Evolutionary conservation across 1,140 invertebrate genomes (phyloP), one percentile per base, ranked within the genome.

Genomic region (Aphidius gifuensis): DNA sequence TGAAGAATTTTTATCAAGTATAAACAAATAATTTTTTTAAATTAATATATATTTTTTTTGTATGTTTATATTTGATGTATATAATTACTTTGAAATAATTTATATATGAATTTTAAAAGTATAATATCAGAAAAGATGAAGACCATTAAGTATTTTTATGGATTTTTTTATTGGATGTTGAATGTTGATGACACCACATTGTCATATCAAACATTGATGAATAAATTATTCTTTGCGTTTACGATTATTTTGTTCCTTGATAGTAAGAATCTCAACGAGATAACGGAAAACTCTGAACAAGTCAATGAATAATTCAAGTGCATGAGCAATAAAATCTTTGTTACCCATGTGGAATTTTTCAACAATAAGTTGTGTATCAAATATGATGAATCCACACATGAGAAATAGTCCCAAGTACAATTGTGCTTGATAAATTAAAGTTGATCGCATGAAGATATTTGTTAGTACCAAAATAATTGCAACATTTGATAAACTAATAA

Each of bases 311-410:
- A 98, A 82, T 74, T 94, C 90, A 61, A 97, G 81, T 8, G 92
- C 89, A 79, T 97, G 94, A 75, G 87, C 86, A 57, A 98, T 90
- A 75, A 93, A 97, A 80, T 98, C 96, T 73, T 89, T 92, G 81
- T 90, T 96, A 53, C 96, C 96, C 73, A 86, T 85, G 58, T 92
- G 86, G 67, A 89, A 86, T 77, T 97, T 98, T 75, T 97, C 94
- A 66, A 97, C 90, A 66, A 99, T 98, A 56, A 94, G 80, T 80
- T 98, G 96, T 8, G 96, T 99, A 74, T 99, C 96, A 72, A 93
- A 98, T 40, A 98, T 83, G 32, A 99, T 88, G 78, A 98, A 98
- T 51, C 88, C 93, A 76, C 94, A 96, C 89, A 98, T 95, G 5
- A 97, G 79, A 53, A 89, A 81, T 11, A 98, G 83, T 57, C 95